phyloP scores from a whole-genome alignment of 2,113 vertebrate species.

The Vulpes lagopus region DNA sequence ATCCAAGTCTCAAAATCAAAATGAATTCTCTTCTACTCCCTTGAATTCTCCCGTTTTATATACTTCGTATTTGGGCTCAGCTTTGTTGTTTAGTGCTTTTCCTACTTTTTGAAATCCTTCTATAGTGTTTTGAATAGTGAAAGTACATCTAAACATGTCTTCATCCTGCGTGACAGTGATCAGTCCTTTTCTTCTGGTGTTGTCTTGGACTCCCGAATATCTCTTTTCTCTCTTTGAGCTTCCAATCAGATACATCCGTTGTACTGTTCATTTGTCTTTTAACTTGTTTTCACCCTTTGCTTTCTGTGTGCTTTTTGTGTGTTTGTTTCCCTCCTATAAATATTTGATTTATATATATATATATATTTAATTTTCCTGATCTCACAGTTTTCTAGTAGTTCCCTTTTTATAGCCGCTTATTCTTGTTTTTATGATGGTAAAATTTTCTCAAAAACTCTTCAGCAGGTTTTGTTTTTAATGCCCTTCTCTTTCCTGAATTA shows the following conservation, averaged over 20 bases:
- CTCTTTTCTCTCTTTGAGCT: not conserved
- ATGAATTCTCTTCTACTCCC: not conserved
- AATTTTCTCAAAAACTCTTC: not conserved
- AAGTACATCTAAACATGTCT: not conserved
- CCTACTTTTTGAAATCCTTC: not conserved
- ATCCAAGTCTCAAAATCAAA: not conserved
- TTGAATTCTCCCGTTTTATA: constrained; percentile 11
- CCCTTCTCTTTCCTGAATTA: not conserved
- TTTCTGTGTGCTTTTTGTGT: constrained; percentile 19
- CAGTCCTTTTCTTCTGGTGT: not conserved
- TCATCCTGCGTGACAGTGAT: not conserved
- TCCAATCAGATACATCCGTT: not conserved
- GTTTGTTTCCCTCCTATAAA: not conserved
- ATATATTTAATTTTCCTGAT: not conserved
- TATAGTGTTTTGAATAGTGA: not conserved
- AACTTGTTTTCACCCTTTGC: not conserved
- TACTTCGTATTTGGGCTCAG: not conserved
- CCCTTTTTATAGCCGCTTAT: not conserved
- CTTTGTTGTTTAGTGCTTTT: not conserved
- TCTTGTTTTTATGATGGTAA: constrained; percentile 26
- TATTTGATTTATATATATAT: not conserved
- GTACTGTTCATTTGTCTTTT: not conserved
- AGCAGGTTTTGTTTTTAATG: not conserved
- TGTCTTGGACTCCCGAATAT: not conserved
- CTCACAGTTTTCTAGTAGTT: not conserved